phyloP scores from a whole-genome alignment of 2,797 vertebrate species.

The Hemitrygon akajei region DNA sequence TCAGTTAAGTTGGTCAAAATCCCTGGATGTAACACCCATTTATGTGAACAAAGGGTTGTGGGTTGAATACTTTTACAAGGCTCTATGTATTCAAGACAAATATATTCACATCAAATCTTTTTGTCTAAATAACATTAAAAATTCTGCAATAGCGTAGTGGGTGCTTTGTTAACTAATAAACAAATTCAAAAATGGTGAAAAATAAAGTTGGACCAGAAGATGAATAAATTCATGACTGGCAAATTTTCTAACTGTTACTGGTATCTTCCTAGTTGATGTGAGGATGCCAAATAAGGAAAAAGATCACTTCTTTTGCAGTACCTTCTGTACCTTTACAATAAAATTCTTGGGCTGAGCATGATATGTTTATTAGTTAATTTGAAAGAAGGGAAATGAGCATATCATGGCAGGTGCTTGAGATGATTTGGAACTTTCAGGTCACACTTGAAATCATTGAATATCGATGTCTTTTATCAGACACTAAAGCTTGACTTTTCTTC shows the following conservation, averaged over 20 bases:
- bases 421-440: slow-evolving; percentile 42
- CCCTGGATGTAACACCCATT: too few species aligned
- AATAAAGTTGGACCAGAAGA: not conserved
- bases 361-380: slow-evolving; percentile 42
- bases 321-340: slow-evolving; percentile 43
- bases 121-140: not conserved
- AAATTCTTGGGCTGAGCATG: slow-evolving; percentile 44
- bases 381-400: slow-evolving; percentile 45
- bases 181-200: not conserved
- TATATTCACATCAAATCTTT: not conserved
- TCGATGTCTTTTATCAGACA: slow-evolving; percentile 18
- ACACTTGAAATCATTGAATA: slow-evolving; percentile 41
- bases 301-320: slow-evolving; percentile 38
- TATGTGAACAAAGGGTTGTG: too few species aligned
- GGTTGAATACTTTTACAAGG: too few species aligned
- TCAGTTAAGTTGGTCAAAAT: too few species aligned
- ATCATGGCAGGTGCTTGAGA: slow-evolving; percentile 42
- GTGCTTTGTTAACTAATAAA: not conserved
- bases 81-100: not conserved
- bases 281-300: not conserved
- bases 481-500: slow-evolving; percentile 33
- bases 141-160: not conserved
- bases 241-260: not conserved
- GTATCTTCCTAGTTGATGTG: not conserved
- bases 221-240: not conserved